These are phyloP conservation scores for Thaumetopoea pityocampa DNA, from an alignment of 1,140 invertebrate genomes.

Conservation along the genomic window DNA sequence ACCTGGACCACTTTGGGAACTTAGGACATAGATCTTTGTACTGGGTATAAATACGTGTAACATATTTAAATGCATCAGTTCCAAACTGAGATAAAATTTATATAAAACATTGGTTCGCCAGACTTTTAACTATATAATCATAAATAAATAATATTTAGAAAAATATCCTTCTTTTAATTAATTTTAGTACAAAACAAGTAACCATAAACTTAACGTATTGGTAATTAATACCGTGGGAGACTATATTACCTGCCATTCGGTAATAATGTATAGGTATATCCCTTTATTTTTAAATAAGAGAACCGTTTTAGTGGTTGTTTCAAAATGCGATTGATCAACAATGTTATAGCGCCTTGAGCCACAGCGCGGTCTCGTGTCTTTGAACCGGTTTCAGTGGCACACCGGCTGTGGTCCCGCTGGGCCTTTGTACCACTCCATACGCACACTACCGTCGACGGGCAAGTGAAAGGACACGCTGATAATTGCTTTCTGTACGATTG, in stretches of 20 bases:
- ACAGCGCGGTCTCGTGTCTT: slow-evolving; percentile 63
- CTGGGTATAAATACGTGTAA: too few species aligned
- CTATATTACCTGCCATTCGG: background rate
- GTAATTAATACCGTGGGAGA: background rate
- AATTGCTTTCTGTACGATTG: slow-evolving; percentile 63
- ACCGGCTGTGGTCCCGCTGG: slow-evolving; percentile 59
- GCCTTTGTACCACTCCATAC: slow-evolving; percentile 38
- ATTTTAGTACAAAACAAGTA: too few species aligned
- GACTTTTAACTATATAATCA: too few species aligned
- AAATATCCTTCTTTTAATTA: too few species aligned
- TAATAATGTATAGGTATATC: slow-evolving; percentile 7
- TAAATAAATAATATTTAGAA: too few species aligned
- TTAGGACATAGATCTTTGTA: too few species aligned
- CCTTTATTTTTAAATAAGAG: slow-evolving; percentile 22
- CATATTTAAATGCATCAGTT: too few species aligned
- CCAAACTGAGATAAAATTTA: too few species aligned
- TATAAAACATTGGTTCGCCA: too few species aligned
- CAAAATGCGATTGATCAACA: slow-evolving; percentile 70
- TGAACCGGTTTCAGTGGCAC: slow-evolving; percentile 61
- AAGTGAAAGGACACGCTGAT: slow-evolving; percentile 71
- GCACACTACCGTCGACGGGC: slow-evolving; percentile 49
- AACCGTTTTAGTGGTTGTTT: slow-evolving; percentile 45
- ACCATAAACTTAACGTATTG: too few species aligned
- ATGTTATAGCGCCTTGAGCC: slow-evolving; percentile 63
- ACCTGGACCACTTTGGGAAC: too few species aligned